Evolutionary conservation across 2,888 invertebrate species (phyloP).

Genomic region (Cylindroiulus punctatus): DNA sequence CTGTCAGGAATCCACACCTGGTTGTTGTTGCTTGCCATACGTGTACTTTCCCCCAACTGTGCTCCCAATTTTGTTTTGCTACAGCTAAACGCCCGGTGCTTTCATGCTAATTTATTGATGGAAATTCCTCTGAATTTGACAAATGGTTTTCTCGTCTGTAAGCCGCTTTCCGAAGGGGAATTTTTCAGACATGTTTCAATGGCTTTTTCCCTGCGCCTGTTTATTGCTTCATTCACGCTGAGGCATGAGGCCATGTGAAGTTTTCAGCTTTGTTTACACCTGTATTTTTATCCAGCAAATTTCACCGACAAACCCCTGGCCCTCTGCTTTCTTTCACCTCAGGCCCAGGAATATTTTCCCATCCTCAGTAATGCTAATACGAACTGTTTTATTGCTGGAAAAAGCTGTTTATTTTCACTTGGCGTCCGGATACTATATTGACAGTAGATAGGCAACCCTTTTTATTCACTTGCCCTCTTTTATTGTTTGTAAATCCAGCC

Average conservation of each 20-base stretch:
- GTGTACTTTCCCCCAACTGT: neutral
- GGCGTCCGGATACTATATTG: neutral
- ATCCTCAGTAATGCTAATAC: neutral
- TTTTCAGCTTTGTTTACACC: conserved; percentile 18
- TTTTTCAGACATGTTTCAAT: neutral
- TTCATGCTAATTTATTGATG: conserved; percentile 6
- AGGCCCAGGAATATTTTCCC: neutral
- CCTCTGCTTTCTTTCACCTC: neutral
- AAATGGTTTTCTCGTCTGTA: neutral
- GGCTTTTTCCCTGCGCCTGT: neutral
- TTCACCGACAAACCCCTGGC: neutral
- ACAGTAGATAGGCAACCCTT: neutral
- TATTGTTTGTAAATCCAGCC: neutral
- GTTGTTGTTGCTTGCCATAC: neutral
- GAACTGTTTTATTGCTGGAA: neutral
- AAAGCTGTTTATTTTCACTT: neutral
- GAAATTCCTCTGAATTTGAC: neutral
- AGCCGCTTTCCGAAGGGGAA: neutral
- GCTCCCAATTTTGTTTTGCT: neutral
- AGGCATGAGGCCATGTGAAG: neutral
- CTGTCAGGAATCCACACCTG: neutral
- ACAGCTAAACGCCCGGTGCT: neutral
- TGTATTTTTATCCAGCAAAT: neutral
- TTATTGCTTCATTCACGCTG: neutral
- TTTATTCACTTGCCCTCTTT: neutral